Percentiles rank a stretch among this genome's conserved stretches.
These are phyloP conservation scores for Catocala sponsa DNA, from an alignment of 2,888 invertebrate species.

Conservation along the genomic window DNA sequence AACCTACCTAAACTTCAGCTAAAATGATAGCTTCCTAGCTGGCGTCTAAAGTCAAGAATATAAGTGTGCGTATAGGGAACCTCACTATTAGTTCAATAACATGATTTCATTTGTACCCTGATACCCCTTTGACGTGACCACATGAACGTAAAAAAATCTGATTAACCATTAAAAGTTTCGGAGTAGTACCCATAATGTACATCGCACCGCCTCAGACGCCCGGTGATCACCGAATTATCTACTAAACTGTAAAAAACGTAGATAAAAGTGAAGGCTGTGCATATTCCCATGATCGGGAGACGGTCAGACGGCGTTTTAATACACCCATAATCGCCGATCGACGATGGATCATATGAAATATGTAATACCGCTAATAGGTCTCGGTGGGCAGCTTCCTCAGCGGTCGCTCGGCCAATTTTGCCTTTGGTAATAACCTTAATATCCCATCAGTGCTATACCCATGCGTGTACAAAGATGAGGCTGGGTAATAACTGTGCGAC, in stretches of 20 bases:
- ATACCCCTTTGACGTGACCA: slow-evolving; percentile 63
- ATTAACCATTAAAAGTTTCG: slow-evolving; percentile 71
- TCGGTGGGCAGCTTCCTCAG: slow-evolving; percentile 86
- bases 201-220: slow-evolving; percentile 52
- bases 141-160: slow-evolving; percentile 59
- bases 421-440: slow-evolving; percentile 86
- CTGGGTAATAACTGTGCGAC: slow-evolving; percentile 75
- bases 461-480: slow-evolving; percentile 82
- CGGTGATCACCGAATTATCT: slow-evolving; percentile 81
- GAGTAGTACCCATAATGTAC: slow-evolving; percentile 76
- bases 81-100: slow-evolving; percentile 6
- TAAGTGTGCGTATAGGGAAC: no score
- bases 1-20: no score
- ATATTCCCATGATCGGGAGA: slow-evolving; percentile 84
- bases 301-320: slow-evolving; percentile 82
- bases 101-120: slow-evolving; percentile 16
- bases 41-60: no score
- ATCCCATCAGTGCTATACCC: slow-evolving; percentile 80
- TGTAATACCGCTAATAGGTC: slow-evolving; percentile 86
- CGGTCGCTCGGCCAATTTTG: slow-evolving; percentile 85
- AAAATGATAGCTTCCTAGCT: no score
- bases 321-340: slow-evolving; percentile 83
- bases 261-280: slow-evolving; percentile 73
- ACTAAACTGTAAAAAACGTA: slow-evolving; percentile 84
- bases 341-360: slow-evolving; percentile 83